Base-by-base conservation (phyloP, 2,888 invertebrate species). In the Pherbina coryleti region DNA sequence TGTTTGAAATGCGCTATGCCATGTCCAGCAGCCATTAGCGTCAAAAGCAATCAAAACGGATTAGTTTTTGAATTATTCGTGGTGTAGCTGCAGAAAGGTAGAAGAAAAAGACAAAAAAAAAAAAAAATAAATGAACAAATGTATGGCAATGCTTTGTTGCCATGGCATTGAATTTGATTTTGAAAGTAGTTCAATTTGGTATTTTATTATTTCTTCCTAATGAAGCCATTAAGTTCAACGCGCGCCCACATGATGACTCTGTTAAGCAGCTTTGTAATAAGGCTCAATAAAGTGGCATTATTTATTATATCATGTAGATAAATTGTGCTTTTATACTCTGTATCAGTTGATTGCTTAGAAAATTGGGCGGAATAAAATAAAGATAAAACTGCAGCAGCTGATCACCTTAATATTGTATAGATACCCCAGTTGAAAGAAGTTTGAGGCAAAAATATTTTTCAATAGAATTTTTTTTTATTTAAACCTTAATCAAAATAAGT, bases 1-100 rank as follows among this genome's bases (percentile, higher is more conserved):
- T 44, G 44, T 44, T 44, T 14, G 44, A 37, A 37, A 37, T 44
- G 11, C 1, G 44, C 44, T 44, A 7, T 8, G 44, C 44, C 11
- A 14, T 44, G 11, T 19, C 19, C 49, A 34, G n/a, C 77, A 78
- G 67, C 76, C 81, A 81, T 79, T 81, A 81, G 78, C 80, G 79
- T 82, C 82, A 82, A 80, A 84, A 84, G 82, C 83, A 84, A 85
- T 85, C 86, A 81, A 72, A 83, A 79, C 79, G 84, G 82, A 85
- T 86, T 85, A 84, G 82, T 84, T 84, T 83, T 80, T 83, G 85
- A 84, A 85, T 84, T 81, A 86, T 80, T 83, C 83, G 84, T 83
- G 81, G 81, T 80, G 79, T 79, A 79, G 80, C 73, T 77, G 80
- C 80, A 79, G 0, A 19, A 28, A 60, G 57, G 57, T 28, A 14